Evolutionary conservation across 2,888 invertebrate species (phyloP).

Genomic region (Diarsia brunnea): DNA sequence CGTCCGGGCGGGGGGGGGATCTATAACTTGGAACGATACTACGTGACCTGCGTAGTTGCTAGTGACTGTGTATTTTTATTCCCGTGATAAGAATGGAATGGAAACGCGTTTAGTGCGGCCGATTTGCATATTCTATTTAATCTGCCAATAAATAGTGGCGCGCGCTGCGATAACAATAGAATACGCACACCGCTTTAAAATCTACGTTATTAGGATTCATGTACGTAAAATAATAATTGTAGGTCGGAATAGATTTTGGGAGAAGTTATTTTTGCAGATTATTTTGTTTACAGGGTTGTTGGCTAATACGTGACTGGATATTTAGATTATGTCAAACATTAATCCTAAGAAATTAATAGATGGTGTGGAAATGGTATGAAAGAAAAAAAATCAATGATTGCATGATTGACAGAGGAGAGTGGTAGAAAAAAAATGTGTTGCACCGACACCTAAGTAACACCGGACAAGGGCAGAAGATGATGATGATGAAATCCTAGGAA

Average conservation of each 20-base stretch:
- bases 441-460: not conserved
- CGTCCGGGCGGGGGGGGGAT: no score
- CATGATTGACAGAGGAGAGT: not conserved
- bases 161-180: conserved; percentile 48
- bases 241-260: not conserved
- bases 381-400: not conserved
- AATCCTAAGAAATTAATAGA: not conserved
- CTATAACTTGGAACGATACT: conserved; percentile 71
- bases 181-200: conserved; percentile 32
- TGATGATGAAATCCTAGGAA: not conserved
- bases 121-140: conserved; percentile 61
- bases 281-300: not conserved
- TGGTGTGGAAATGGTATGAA: not conserved
- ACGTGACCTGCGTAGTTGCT: conserved; percentile 78
- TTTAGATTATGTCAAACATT: not conserved
- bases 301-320: not conserved
- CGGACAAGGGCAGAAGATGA: not conserved
- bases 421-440: not conserved
- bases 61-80: conserved; percentile 79
- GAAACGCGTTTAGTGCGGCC: conserved; percentile 62
- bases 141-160: conserved; percentile 45
- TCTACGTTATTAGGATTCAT: conserved; percentile 35
- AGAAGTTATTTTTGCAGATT: not conserved
- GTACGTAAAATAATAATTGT: not conserved
- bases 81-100: conserved; percentile 72